A percentile compares a stretch with the other conserved stretches of the same genome.
Evolutionary conservation across 1,140 invertebrate species (phyloP).

Genomic region (Pectinophora gossypiella): DNA sequence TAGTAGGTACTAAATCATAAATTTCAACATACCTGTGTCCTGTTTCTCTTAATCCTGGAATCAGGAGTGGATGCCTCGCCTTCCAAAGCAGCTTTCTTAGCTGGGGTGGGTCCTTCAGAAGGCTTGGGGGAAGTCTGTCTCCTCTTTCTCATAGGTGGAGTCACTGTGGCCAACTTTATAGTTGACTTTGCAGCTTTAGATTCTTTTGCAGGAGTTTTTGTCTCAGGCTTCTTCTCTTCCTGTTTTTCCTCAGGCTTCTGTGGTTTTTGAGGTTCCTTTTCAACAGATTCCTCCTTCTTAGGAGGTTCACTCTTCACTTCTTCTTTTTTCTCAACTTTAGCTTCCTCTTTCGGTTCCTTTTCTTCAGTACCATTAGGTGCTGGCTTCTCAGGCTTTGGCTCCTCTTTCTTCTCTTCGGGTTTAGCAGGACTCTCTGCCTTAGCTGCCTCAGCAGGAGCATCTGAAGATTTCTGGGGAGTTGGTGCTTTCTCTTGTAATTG

Average conservation of each 20-base stretch:
- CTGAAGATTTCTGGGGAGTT: conserved; percentile 35
- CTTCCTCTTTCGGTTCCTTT: conserved; percentile 29
- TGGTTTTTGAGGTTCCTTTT: conserved; percentile 9
- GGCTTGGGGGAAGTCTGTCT: conserved; percentile 62
- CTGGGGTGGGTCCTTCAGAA: conserved; percentile 45
- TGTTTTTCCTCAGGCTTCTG: conserved; percentile 27
- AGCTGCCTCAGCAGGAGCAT: conserved; percentile 28
- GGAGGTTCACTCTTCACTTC: conserved; percentile 25
- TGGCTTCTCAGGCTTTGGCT: conserved; percentile 24
- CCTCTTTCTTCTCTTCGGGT: conserved; percentile 43
- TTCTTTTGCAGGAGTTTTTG: conserved; percentile 34
- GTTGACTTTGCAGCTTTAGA: conserved; percentile 65
- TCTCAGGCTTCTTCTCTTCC: conserved; percentile 51
- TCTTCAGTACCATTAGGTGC: conserved; percentile 7
- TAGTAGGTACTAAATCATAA: too few species aligned
- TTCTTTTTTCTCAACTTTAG: conserved; percentile 22
- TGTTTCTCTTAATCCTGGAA: conserved; percentile 63
- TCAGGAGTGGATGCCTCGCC: conserved; percentile 47
- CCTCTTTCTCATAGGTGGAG: conserved; percentile 70
- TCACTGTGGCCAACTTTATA: conserved; percentile 73
- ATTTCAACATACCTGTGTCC: conserved; percentile 54
- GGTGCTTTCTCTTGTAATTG: conserved; percentile 25
- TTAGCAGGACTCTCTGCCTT: conserved; percentile 37
- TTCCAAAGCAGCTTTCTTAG: conserved; percentile 46
- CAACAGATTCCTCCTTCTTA: conserved; percentile 34